These are phyloP conservation scores for Drosophila tripunctata DNA, from an alignment of 2,888 invertebrate species.

Conservation along the genomic window DNA sequence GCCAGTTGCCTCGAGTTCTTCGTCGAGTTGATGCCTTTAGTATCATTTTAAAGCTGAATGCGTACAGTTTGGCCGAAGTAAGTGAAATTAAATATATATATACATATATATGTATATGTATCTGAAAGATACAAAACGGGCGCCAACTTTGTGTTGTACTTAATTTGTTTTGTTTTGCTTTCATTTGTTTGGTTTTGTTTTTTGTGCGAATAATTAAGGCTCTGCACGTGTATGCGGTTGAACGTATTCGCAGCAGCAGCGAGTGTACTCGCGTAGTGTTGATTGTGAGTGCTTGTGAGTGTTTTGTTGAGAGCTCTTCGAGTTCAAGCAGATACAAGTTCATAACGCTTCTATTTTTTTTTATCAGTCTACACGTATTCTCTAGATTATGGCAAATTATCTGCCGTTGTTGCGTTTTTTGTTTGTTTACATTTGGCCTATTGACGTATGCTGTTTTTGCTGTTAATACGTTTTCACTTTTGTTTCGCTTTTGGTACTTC, in stretches of 20 bases:
- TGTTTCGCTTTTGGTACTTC: constrained; percentile 33
- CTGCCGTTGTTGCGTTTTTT: background rate
- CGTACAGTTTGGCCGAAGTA: constrained; percentile 27
- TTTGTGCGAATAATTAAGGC: constrained; percentile 48
- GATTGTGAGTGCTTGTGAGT: background rate
- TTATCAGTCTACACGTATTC: constrained; percentile 11
- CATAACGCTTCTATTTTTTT: constrained; percentile 33
- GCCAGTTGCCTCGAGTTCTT: constrained; percentile 41
- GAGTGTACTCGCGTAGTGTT: background rate
- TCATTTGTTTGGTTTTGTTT: constrained; percentile 16
- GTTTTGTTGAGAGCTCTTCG: constrained; percentile 16
- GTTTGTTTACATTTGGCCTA: constrained; percentile 38
- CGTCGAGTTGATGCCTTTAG: constrained; percentile 33
- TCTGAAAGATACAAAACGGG: constrained; percentile 36
- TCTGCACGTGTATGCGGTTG: constrained; percentile 34
- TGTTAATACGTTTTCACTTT: constrained; percentile 42
- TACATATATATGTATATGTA: too few species aligned
- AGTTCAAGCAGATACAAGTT: constrained; percentile 42
- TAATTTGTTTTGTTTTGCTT: constrained; percentile 9
- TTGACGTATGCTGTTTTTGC: constrained; percentile 19
- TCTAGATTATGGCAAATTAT: constrained; percentile 6
- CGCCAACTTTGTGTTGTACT: constrained; percentile 27
- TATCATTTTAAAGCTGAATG: constrained; percentile 33
- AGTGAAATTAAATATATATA: constrained; percentile 39
- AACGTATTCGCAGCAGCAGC: constrained; percentile 5